phyloP scores from a whole-genome alignment of 1,140 invertebrate species.

The Calliphora vicina region DNA sequence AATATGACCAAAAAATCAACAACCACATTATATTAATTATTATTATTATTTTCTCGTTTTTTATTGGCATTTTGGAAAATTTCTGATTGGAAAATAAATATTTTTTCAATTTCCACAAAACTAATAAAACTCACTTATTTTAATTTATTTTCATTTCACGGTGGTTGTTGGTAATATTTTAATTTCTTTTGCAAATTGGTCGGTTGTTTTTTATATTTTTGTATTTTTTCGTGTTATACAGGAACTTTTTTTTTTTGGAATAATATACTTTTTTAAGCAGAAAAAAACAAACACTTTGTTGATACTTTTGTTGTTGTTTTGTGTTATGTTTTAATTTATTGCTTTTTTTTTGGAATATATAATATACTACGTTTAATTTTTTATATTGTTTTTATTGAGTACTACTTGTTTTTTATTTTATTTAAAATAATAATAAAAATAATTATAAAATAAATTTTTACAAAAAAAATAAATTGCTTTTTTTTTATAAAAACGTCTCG shows the following conservation, averaged over 20 bases:
- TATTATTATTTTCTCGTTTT: not conserved
- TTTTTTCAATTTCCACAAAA: not conserved
- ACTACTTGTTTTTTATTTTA: not conserved
- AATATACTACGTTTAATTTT: not conserved
- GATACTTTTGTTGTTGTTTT: not conserved
- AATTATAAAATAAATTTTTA: constrained; percentile 11
- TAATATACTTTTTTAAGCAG: not conserved
- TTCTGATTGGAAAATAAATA: not conserved
- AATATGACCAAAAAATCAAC: not conserved
- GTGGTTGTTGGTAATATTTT: not conserved
- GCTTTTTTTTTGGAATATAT: not conserved
- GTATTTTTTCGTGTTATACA: not conserved
- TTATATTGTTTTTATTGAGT: not conserved
- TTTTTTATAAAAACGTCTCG: not conserved
- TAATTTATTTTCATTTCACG: not conserved
- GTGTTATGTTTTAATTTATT: not conserved
- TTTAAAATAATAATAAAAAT: not conserved
- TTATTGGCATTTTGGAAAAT: not conserved
- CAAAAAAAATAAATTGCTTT: constrained; percentile 17
- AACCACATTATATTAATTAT: not conserved
- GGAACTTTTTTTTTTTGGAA: not conserved
- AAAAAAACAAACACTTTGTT: constrained; percentile 3
- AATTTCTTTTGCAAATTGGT: constrained; percentile 8
- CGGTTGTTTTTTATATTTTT: not conserved
- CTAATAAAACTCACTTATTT: not conserved